These are phyloP conservation scores for Ophioninae sp. DNA, from an alignment of 2,888 invertebrate species.

Conservation along the genomic window DNA sequence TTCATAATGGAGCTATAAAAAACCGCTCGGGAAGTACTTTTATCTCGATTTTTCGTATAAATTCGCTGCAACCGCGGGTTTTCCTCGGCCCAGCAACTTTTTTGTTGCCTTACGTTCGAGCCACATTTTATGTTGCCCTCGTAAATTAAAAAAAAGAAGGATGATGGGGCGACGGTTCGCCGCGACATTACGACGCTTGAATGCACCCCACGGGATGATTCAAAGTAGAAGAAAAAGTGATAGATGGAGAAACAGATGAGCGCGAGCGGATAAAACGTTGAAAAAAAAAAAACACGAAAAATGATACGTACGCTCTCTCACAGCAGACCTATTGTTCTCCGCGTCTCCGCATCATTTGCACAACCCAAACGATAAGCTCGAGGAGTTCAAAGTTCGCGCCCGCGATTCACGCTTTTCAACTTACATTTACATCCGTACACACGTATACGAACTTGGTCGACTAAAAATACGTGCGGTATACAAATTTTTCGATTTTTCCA, in stretches of 20 bases:
- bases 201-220: constrained; percentile 25
- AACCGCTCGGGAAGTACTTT: not conserved
- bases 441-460: too few species aligned
- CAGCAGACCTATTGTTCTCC: constrained; percentile 58
- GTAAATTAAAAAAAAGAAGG: constrained; percentile 20
- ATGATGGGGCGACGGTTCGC: constrained; percentile 38
- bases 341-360: constrained; percentile 42
- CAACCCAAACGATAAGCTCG: constrained; percentile 35
- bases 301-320: constrained; percentile 48
- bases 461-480: too few species aligned
- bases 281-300: not conserved
- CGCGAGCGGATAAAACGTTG: not conserved
- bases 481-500: too few species aligned
- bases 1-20: constrained; percentile 16
- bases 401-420: constrained; percentile 15
- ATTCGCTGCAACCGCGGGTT: not conserved
- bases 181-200: constrained; percentile 50
- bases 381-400: constrained; percentile 54
- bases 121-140: constrained; percentile 34
- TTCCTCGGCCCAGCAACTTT: constrained; percentile 14
- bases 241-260: not conserved
- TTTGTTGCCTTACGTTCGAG: constrained; percentile 37
- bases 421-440: not conserved
- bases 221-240: constrained; percentile 4
- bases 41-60: constrained; percentile 3